A percentile compares a stretch with the other conserved stretches of the same genome.
These are phyloP conservation scores for Rhingia campestris DNA, from an alignment of 2,888 invertebrate genomes.

Conservation along the genomic window DNA sequence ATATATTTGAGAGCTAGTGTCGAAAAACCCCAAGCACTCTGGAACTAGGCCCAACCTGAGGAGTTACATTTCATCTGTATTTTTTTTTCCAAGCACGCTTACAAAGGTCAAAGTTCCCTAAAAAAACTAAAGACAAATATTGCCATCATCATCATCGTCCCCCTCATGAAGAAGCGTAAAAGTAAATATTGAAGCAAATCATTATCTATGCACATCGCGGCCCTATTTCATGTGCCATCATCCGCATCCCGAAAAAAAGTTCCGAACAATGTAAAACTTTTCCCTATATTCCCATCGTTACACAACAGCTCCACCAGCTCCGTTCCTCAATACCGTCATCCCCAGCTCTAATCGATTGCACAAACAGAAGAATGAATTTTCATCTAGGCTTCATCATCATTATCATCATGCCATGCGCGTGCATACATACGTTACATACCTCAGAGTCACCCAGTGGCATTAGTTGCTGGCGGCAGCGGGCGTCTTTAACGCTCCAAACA, in stretches of 20 bases:
- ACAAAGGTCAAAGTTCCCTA: too few relatives aligned
- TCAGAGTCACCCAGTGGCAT: constrained; percentile 4
- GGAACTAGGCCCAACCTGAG: too few relatives aligned
- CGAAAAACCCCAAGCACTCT: too few relatives aligned
- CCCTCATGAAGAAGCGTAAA: too few relatives aligned
- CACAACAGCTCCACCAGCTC: constrained; percentile 1
- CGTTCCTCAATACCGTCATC: constrained; percentile 29
- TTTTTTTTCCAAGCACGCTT: too few relatives aligned
- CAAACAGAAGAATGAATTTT: constrained; percentile 26
- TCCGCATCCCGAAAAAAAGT: not conserved
- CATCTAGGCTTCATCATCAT: constrained; percentile 23
- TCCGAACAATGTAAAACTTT: constrained; percentile 1
- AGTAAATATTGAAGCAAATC: too few relatives aligned
- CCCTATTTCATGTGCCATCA: too few relatives aligned
- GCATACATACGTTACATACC: constrained; percentile 39
- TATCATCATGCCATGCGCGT: constrained; percentile 21
- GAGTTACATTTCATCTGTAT: too few relatives aligned
- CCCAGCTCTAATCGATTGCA: constrained; percentile 35
- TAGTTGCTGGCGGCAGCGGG: not conserved
- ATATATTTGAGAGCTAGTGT: too few relatives aligned
- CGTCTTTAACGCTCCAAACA: constrained; percentile 17
- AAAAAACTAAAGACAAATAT: too few relatives aligned
- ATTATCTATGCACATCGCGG: too few relatives aligned
- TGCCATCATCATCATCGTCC: too few relatives aligned
- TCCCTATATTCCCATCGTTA: not conserved